These are phyloP conservation scores for Chloebia gouldiae DNA, from an alignment of 2,113 vertebrate species.

Conservation along the genomic window DNA sequence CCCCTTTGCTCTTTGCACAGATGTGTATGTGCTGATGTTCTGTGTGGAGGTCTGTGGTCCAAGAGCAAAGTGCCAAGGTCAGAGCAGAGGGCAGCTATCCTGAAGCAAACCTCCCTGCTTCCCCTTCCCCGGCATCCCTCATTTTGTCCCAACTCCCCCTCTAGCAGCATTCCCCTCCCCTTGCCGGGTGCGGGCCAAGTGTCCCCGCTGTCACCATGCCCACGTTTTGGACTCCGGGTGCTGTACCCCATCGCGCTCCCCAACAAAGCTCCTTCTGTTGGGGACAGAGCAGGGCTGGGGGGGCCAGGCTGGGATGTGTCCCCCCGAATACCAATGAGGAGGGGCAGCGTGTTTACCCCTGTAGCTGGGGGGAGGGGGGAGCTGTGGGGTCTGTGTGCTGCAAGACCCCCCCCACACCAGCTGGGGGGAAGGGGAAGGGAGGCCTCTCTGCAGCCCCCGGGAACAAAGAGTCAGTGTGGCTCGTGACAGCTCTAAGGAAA, in stretches of 20 bases:
- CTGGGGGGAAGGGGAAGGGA: not conserved
- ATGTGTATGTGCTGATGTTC: not conserved
- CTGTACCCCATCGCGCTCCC: not conserved
- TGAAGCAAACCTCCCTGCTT: not conserved
- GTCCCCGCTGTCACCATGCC: not conserved
- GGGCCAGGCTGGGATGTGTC: not conserved
- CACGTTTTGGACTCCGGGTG: not conserved
- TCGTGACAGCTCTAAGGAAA: conserved; percentile 65
- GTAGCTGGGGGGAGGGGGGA: not conserved
- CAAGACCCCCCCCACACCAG: not conserved
- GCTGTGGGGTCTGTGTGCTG: not conserved
- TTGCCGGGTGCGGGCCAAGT: not conserved
- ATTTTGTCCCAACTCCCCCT: not conserved
- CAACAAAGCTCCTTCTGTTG: conserved; percentile 60
- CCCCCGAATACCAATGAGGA: conserved; percentile 65
- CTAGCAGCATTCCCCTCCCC: not conserved
- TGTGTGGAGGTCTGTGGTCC: accelerated
- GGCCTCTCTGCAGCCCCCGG: not conserved
- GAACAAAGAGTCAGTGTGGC: conserved; percentile 69
- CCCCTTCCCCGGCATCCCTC: not conserved
- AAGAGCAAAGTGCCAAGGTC: not conserved
- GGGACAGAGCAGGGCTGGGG: not conserved
- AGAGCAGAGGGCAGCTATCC: not conserved
- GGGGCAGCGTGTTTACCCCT: not conserved
- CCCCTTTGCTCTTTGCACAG: not conserved